These are phyloP conservation scores for Holothuria scabra DNA, from an alignment of 53 echinoderm and acorn worm genomes.

Conservation along the genomic window DNA sequence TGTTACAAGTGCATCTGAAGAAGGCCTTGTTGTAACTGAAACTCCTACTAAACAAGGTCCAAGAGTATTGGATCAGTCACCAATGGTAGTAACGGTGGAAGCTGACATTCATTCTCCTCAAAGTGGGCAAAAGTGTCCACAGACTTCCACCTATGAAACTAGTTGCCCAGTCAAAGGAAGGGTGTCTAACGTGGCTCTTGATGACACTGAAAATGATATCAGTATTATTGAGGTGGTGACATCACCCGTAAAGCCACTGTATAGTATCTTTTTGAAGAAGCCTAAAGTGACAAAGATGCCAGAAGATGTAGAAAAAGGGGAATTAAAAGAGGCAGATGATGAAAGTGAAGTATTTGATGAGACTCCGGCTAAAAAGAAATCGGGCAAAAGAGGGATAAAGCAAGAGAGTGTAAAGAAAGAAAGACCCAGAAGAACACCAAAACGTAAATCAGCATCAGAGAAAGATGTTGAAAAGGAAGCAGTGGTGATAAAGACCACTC, in stretches of 20 bases:
- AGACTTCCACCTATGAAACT: neutral
- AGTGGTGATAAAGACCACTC: too few relatives aligned
- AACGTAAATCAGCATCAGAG: neutral
- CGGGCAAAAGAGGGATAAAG: neutral
- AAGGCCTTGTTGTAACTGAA: too few relatives aligned
- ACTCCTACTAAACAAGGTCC: neutral
- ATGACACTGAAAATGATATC: conserved; percentile 30
- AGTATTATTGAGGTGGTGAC: conserved; percentile 45
- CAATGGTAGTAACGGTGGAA: conserved; percentile 1
- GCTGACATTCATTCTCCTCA: neutral
- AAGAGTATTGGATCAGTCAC: neutral
- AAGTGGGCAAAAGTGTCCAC: conserved; percentile 11
- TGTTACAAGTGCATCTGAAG: neutral
- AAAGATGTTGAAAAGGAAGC: neutral
- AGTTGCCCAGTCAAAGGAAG: conserved; percentile 17
- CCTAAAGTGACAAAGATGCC: conserved; percentile 8
- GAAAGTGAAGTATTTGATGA: neutral
- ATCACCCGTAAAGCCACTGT: conserved; percentile 54
- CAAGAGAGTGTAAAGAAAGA: neutral
- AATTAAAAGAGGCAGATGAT: neutral
- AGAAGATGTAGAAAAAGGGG: conserved; percentile 1
- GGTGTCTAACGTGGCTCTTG: conserved; percentile 72
- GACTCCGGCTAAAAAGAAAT: neutral
- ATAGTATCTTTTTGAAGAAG: conserved; percentile 85
- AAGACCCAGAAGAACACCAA: neutral